Evolutionary conservation across 2,113 vertebrate species (phyloP).

Genomic region (Esox niger): DNA sequence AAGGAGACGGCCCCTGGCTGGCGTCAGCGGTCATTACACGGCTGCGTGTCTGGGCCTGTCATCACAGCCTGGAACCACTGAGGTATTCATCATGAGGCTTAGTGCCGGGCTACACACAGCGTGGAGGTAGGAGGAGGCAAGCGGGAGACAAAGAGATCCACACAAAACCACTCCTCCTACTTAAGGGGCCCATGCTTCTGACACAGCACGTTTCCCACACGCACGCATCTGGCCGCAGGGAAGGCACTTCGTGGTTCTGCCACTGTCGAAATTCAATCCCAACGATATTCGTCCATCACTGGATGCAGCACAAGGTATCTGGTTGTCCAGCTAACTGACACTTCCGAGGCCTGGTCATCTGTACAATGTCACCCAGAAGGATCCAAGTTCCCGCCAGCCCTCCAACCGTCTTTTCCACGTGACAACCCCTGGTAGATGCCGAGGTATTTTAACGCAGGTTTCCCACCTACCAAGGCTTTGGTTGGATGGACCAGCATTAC

Average conservation of each 20-base stretch:
- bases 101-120: slow-evolving; percentile 46
- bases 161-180: background rate
- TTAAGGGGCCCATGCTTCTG: background rate
- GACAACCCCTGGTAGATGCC: slow-evolving; percentile 10
- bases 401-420: slow-evolving; percentile 12
- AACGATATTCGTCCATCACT: background rate
- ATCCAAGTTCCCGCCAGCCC: background rate
- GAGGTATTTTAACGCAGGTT: slow-evolving; percentile 19
- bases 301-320: background rate
- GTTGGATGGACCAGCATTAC: slow-evolving; percentile 20
- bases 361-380: background rate
- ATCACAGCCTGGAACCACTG: slow-evolving; percentile 71
- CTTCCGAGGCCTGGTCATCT: too few relatives aligned
- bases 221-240: background rate
- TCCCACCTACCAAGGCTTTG: background rate
- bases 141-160: background rate
- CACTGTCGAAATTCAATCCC: too few relatives aligned
- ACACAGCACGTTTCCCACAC: too few relatives aligned
- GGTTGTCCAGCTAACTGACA: too few relatives aligned
- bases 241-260: background rate
- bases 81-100: slow-evolving; percentile 61
- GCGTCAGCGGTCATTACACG: slow-evolving; percentile 73
- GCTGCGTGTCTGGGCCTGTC: slow-evolving; percentile 74
- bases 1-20: slow-evolving; percentile 68
- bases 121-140: slow-evolving; percentile 24